Evolutionary conservation across 2,113 vertebrate genomes (phyloP).

Genomic region (Paracanthobrama guichenoti): DNA sequence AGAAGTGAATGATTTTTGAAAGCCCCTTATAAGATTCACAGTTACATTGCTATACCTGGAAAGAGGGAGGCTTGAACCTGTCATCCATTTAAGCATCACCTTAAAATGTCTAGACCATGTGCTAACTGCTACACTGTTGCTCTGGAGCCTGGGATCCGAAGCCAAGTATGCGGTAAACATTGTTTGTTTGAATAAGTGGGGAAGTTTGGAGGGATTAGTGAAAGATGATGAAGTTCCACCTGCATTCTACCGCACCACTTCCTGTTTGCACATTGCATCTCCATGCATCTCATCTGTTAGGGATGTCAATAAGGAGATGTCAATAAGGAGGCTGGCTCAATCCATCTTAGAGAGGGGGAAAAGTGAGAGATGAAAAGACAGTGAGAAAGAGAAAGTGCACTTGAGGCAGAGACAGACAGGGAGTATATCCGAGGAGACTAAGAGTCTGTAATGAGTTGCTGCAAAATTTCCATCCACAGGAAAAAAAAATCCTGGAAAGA

Average conservation of each 20-base stretch:
- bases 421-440: slow-evolving; percentile 44
- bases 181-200: slow-evolving; percentile 71
- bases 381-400: slow-evolving; percentile 30
- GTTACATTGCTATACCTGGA: not conserved
- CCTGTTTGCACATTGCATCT: slow-evolving; percentile 66
- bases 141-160: slow-evolving; percentile 49
- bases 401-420: slow-evolving; percentile 34
- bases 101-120: not conserved
- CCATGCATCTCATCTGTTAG: slow-evolving; percentile 73
- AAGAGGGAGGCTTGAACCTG: not conserved
- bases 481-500: slow-evolving; percentile 71
- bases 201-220: slow-evolving; percentile 73
- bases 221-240: slow-evolving; percentile 78
- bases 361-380: slow-evolving; percentile 13
- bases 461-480: slow-evolving; percentile 73
- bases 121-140: not conserved
- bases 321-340: slow-evolving; percentile 79
- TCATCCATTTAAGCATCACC: not conserved
- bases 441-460: slow-evolving; percentile 76
- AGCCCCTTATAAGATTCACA: not conserved
- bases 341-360: slow-evolving; percentile 67
- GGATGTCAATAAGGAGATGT: slow-evolving; percentile 79
- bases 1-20: not conserved
- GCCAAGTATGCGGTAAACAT: slow-evolving; percentile 67
- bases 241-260: slow-evolving; percentile 61